Evolutionary conservation across 2,888 invertebrate species (phyloP), one percentile per base, ranked within the genome.

Genomic region (Heliconius aoede): DNA sequence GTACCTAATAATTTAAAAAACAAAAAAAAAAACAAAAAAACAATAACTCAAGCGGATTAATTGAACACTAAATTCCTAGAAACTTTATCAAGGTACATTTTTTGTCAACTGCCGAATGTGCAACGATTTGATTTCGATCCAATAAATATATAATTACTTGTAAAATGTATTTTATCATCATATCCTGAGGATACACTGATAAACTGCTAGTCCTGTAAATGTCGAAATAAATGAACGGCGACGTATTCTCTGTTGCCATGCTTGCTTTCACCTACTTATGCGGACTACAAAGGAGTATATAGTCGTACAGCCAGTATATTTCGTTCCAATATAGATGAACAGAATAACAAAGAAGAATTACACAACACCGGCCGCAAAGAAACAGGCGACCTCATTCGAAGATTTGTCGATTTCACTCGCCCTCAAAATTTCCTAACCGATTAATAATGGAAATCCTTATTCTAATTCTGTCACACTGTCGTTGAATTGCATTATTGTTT

Each of bases 321-420:
- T 81, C 82, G 83, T 83, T 84, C 84, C 80, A 84, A 78, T 84
- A 85, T 84, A 85, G 82, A 84, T 86, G 84, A 80, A 86, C 85
- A 82, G 87, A 89, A 89, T 88, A 87, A 87, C 86, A 88, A 88
- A 89, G 84, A 83, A 86, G 78, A 74, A 82, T 89, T 89, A 84
- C 87, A 83, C 84, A 88, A 88, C 84, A 80, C 84, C 83, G 83
- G 83, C 85, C 86, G 86, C 86, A 86, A 88, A 87, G 85, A 86
- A 86, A 85, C 85, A 74, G 83, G 81, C 84, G 89, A 88, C 89
- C 89, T 85, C 87, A 88, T 88, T 90, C 83, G 81, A 80, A 85
- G 86, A 89, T 86, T 86, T 83, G 85, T 83, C 83, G 85, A 85
- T 84, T 84, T 85, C 82, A 81, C 82, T 83, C 79, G 79, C 82